Evolutionary conservation across 1,140 invertebrate genomes (phyloP), one percentile per base, ranked within the genome.

Genomic region (Ceratitis capitata): DNA sequence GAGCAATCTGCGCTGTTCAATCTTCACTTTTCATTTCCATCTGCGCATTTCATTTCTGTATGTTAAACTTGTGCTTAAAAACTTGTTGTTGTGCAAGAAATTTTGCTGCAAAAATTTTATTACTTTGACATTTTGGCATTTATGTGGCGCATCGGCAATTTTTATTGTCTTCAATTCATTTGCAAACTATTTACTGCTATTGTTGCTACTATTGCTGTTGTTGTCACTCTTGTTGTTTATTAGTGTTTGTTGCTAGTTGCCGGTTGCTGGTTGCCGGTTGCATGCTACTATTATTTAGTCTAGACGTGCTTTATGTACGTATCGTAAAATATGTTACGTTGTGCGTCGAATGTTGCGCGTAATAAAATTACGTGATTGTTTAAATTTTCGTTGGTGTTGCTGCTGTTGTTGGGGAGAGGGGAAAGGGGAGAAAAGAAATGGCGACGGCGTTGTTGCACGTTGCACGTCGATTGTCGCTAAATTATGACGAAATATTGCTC

Each of bases 401-500:
- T 9, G 56, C 56, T n/a, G n/a, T n/a, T n/a, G n/a, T n/a, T n/a
- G n/a, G n/a, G n/a, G n/a, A n/a, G n/a, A n/a, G n/a, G n/a, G n/a
- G n/a, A n/a, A n/a, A n/a, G n/a, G n/a, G n/a, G n/a, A n/a, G n/a
- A n/a, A n/a, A n/a, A n/a, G n/a, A n/a, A n/a, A n/a, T n/a, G n/a
- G 39, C 10, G 69, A 39, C 69, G 39, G 10, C 39, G 64, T 9
- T 3, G 64, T 1, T 7, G 16, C 12, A n/a, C 45, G 69, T 47
- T 45, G 69, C 69, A 78, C 39, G 39, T 23, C n/a, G 39, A 78
- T 78, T 45, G 39, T 78, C 69, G 69, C 69, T 42, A 78, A 78
- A 78, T 32, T 78, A 78, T 78, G 69, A 45, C 35, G 69, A 78
- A 78, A 78, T 78, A 78, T 78, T 78, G 69, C 69, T 45, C 26